Conservation (phyloP, 2,888 invertebrate species). For the Zygothrica quintamaculata region DNA sequence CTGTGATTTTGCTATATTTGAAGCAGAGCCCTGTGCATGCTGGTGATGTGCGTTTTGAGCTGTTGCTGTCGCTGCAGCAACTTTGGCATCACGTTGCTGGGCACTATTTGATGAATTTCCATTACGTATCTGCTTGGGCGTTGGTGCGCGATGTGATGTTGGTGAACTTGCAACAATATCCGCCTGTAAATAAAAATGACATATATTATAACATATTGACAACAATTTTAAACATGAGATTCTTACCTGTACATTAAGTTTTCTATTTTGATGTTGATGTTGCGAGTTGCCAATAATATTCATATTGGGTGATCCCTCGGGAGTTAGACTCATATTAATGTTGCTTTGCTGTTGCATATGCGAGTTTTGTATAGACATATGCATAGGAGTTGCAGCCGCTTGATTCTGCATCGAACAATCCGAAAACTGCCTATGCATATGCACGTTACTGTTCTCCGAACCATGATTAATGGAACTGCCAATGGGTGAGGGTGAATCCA, state of each 20-base stretch:
- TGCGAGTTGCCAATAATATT: slow-evolving; percentile 77
- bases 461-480: slow-evolving; percentile 93
- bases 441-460: slow-evolving; percentile 87
- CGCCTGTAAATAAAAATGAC: slow-evolving; percentile 49
- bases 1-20: slow-evolving; percentile 81
- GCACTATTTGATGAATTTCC: slow-evolving; percentile 62
- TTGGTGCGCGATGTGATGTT: slow-evolving; percentile 82
- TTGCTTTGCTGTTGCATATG: slow-evolving; percentile 85
- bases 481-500: slow-evolving; percentile 95
- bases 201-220: not conserved
- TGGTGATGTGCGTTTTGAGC: slow-evolving; percentile 69
- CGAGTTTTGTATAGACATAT: slow-evolving; percentile 87
- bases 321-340: slow-evolving; percentile 71
- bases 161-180: slow-evolving; percentile 72
- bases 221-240: not conserved
- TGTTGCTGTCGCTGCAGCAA: slow-evolving; percentile 72
- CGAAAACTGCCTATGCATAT: slow-evolving; percentile 85
- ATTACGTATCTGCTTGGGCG: slow-evolving; percentile 83
- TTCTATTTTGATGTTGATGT: slow-evolving; percentile 75
- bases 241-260: slow-evolving; percentile 82
- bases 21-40: slow-evolving; percentile 69
- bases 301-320: slow-evolving; percentile 84
- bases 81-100: slow-evolving; percentile 81
- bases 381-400: slow-evolving; percentile 85
- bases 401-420: slow-evolving; percentile 90